Evolutionary conservation across 2,888 invertebrate species (phyloP), one percentile per base, ranked within the genome.

Genomic region (Plagodis dolabraria): DNA sequence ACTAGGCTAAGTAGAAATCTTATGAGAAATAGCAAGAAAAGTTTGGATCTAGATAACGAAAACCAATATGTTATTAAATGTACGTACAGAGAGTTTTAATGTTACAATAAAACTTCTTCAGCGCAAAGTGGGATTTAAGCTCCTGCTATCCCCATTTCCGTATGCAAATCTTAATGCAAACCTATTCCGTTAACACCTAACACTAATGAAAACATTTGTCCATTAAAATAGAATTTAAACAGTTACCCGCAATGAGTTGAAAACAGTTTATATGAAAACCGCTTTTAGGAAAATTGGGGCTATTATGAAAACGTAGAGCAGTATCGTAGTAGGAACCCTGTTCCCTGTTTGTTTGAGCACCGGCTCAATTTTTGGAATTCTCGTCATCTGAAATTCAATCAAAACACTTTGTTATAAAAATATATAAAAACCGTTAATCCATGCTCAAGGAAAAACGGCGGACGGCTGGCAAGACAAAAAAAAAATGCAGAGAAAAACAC

Each of bases 271-370:
- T 53, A 56, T 52, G 53, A 58, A 59, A 56, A 51, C 56, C 36
- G 53, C 60, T 61, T 53, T 61, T 61, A 57, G 46, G 46, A 58
- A 57, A 57, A 57, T 62, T 59, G 60, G 57, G 51, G 45, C 48
- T 47, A 78, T 84, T 81, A 80, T 72, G 77, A 72, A 75, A 83
- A 80, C 72, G 75, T 69, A 70, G 40, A 22, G 5, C 55, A 55
- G 60, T 22, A 40, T 6, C 22, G 60, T 47, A 52, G 10, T 36
- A 12, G 52, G 47, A 12, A 7, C 35, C 22, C 51, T 8, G 7
- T 42, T 42, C 5, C 7, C 7, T 5, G 40, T 5, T 40, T 9
- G 7, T 40, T 40, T n/a, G n/a, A n/a, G n/a, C n/a, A n/a, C n/a
- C n/a, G n/a, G n/a, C n/a, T n/a, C n/a, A n/a, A n/a, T n/a, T n/a